Conservation (phyloP, 2,797 vertebrate genomes). For the Mionectes olivaceus region DNA sequence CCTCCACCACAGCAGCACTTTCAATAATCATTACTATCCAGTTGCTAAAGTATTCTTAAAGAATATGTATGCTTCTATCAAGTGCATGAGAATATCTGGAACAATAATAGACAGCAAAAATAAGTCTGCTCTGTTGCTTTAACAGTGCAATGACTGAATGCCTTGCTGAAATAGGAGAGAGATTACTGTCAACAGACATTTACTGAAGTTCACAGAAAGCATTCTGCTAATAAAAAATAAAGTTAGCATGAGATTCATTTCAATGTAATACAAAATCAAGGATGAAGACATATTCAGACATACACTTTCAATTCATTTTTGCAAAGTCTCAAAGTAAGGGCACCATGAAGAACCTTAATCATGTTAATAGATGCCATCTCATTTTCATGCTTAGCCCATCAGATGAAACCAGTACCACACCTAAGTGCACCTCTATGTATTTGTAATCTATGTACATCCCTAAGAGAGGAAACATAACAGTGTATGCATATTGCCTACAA, state of each 20-base stretch:
- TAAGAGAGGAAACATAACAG: not conserved
- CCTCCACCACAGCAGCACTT: not conserved
- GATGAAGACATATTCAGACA: not conserved
- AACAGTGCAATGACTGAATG: not conserved
- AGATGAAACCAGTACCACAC: not conserved
- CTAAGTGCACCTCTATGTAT: not conserved
- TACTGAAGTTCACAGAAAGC: not conserved
- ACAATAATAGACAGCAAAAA: not conserved
- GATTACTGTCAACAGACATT: not conserved
- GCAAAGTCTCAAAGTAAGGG: not conserved
- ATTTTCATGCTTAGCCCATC: not conserved
- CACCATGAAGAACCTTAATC: not conserved
- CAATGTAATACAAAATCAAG: not conserved
- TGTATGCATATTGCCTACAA: fast-evolving
- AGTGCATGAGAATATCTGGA: not conserved
- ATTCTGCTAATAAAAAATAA: not conserved
- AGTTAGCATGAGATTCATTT: not conserved
- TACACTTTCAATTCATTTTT: not conserved
- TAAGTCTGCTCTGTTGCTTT: not conserved
- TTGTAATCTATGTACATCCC: not conserved
- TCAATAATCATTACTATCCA: not conserved
- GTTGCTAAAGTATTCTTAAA: not conserved
- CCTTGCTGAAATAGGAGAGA: not conserved
- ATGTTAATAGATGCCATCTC: not conserved
- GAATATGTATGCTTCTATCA: not conserved